Percentiles rank a stretch among this genome's conserved stretches.
phyloP scores from a whole-genome alignment of 2,113 vertebrate species.

The Okapia johnstoni region DNA sequence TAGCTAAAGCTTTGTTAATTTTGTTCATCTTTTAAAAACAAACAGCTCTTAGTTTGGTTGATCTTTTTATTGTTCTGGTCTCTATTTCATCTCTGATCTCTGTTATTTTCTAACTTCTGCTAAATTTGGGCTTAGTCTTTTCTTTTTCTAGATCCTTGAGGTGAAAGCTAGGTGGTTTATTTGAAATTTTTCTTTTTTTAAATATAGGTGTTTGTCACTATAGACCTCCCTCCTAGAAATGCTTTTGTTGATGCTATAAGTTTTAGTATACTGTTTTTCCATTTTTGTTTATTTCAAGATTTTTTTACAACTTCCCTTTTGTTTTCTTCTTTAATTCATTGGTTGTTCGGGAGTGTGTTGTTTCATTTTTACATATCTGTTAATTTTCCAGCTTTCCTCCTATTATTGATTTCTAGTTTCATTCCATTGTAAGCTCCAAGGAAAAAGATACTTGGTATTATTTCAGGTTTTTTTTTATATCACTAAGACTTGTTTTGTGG shows the following conservation, averaged over 20 bases:
- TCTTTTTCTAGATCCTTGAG: not conserved
- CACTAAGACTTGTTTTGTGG: not conserved
- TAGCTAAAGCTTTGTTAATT: not conserved
- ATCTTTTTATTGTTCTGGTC: not conserved
- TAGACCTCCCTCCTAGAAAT: not conserved
- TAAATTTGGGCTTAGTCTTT: not conserved
- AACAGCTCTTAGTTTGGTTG: not conserved
- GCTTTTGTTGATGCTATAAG: not conserved
- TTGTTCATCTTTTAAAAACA: not conserved
- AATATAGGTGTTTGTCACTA: not conserved
- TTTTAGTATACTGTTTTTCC: not conserved
- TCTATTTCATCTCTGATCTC: not conserved
- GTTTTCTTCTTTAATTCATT: not conserved
- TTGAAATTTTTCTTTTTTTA: not conserved
- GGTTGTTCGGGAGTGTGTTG: not conserved
- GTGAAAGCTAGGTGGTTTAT: not conserved
- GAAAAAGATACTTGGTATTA: not conserved
- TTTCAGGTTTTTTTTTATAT: not conserved
- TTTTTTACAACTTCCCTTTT: not conserved
- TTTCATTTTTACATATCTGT: not conserved
- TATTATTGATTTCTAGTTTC: not conserved
- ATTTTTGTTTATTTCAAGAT: not conserved
- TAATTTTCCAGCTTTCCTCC: not conserved
- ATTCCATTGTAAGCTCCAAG: not conserved
- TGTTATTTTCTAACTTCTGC: not conserved